These are phyloP conservation scores for Plestiodon gilberti DNA, from an alignment of 2,113 vertebrate species.

Conservation along the genomic window DNA sequence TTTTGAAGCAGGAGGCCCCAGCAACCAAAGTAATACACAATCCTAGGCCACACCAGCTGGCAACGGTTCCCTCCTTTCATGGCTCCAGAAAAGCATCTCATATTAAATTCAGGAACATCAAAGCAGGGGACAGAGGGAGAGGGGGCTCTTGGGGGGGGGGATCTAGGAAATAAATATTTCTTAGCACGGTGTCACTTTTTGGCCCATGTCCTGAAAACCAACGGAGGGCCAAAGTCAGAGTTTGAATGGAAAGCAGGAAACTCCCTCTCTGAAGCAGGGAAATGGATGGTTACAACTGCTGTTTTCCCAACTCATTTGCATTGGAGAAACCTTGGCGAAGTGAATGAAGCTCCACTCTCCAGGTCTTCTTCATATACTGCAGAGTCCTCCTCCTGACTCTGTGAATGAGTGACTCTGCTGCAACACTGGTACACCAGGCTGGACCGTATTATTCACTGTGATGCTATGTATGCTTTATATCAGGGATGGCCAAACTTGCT, in stretches of 20 bases:
- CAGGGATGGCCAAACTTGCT: too few relatives aligned
- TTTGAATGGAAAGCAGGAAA: conserved; percentile 1
- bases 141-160: conserved; percentile 33
- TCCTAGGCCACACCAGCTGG: conserved; percentile 63
- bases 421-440: background rate
- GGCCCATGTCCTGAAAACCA: background rate
- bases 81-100: conserved; percentile 63
- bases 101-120: conserved; percentile 77
- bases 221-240: conserved; percentile 5
- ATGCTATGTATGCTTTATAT: background rate
- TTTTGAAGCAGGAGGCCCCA: conserved; percentile 48
- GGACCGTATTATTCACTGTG: background rate
- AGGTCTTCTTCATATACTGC: background rate
- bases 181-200: conserved; percentile 14
- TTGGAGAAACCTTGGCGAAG: background rate
- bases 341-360: background rate
- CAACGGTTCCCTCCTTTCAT: conserved; percentile 57
- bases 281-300: conserved; percentile 11
- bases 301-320: background rate
- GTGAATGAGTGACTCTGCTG: background rate
- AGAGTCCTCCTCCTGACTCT: background rate
- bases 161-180: conserved; percentile 76
- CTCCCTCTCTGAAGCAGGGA: background rate
- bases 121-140: conserved; percentile 36
- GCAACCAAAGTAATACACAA: conserved; percentile 69